Percentiles rank a stretch among this genome's conserved stretches.
Evolutionary conservation across 2,113 vertebrate species (phyloP).

Genomic region (Calyptomena viridis): DNA sequence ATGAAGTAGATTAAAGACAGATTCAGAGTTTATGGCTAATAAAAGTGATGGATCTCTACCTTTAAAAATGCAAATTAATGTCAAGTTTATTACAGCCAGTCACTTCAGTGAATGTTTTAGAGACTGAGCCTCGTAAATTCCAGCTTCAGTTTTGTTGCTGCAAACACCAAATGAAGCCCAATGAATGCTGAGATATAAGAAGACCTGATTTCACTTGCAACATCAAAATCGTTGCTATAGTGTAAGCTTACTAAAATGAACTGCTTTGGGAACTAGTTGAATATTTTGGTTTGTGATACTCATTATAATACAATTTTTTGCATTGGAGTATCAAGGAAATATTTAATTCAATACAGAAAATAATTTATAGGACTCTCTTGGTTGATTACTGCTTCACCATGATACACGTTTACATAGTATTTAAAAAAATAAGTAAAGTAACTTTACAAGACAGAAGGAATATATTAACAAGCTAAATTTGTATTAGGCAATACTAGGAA

Average conservation of each 20-base stretch:
- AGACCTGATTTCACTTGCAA: not conserved
- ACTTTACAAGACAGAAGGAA: not conserved
- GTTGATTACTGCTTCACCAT: not conserved
- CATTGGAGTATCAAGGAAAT: not conserved
- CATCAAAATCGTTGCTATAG: not conserved
- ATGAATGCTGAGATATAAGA: not conserved
- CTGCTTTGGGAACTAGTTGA: not conserved
- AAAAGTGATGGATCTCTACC: not conserved
- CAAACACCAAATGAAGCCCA: not conserved
- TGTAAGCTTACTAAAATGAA: not conserved
- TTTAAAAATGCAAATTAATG: slow-evolving; percentile 18
- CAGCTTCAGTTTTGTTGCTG: not conserved
- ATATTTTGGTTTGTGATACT: not conserved
- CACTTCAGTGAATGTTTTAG: not conserved
- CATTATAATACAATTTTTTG: not conserved
- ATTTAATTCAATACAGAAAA: not conserved
- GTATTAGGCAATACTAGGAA: not conserved
- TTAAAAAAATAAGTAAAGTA: not conserved
- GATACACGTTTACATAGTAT: not conserved
- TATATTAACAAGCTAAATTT: not conserved
- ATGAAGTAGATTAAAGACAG: slow-evolving; percentile 14
- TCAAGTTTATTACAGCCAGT: not conserved
- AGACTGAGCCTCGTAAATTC: not conserved
- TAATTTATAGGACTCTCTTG: not conserved
- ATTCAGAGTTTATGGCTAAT: not conserved